These are phyloP conservation scores for Phyllostomus hastatus DNA, from an alignment of 2,113 vertebrate genomes.

Conservation along the genomic window DNA sequence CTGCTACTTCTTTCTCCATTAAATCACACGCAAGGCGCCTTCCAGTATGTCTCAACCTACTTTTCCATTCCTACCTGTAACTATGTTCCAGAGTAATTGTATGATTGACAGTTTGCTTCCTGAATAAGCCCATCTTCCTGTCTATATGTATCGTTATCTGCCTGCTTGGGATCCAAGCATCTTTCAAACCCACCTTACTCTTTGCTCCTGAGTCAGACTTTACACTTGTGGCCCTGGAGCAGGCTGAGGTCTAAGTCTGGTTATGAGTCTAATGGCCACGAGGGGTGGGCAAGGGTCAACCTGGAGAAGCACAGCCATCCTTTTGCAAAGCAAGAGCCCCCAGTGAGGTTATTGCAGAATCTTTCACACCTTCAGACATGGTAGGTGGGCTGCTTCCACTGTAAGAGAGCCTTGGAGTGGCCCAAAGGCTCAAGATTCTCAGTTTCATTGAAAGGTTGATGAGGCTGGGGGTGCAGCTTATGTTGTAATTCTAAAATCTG, in stretches of 20 bases:
- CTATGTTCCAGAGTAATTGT: not conserved
- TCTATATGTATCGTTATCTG: not conserved
- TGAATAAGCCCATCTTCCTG: not conserved
- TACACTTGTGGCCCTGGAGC: not conserved
- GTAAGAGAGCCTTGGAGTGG: not conserved
- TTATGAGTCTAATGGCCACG: not conserved
- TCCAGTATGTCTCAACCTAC: not conserved
- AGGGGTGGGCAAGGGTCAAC: not conserved
- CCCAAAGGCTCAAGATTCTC: not conserved
- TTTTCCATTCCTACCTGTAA: not conserved
- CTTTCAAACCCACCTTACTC: not conserved
- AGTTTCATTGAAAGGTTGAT: not conserved
- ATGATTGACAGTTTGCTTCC: not conserved
- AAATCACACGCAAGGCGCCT: not conserved
- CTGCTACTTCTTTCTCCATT: not conserved
- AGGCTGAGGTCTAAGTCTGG: not conserved
- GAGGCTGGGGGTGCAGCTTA: not conserved
- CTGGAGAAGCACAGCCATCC: not conserved
- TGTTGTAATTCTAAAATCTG: not conserved
- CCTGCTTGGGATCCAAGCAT: not conserved
- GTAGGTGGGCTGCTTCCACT: not conserved
- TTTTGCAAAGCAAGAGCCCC: not conserved
- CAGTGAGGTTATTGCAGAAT: too few species aligned
- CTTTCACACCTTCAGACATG: not conserved
- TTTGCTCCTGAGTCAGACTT: not conserved